Base-by-base conservation (phyloP, 2,797 vertebrate species). In the Valencia hispanica region DNA sequence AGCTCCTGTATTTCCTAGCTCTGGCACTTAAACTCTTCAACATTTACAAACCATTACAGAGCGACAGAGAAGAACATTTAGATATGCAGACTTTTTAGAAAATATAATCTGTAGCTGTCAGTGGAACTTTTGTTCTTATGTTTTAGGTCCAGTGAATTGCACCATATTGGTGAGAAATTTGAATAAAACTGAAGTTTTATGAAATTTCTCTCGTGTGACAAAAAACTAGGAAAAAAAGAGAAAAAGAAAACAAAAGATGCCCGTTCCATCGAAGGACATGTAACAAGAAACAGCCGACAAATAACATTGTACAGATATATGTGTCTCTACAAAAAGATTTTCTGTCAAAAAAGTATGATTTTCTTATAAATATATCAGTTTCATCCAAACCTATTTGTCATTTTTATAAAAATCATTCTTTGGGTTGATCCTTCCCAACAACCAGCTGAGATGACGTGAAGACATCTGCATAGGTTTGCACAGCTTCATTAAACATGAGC, bases 381-480 rank as follows among this genome's bases (percentile, higher is more conserved):
- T 90, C 70, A 79, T 93, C 87, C 92, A 92, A 94, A 95, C 89
- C 86, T 93, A 79, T 87, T 89, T 17, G 20, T 77, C 82, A 10
- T 63, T 57, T 48, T 25, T 79, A 77, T 87, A 91, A 91, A 94
- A 94, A 92, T 91, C 93, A 92, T 86, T 96, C 94, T 96, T 96
- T 96, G 95, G 95, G 92, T 94, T 95, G 89, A 91, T 93, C 88
- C 91, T 91, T 92, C 89, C 93, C 90, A 89, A 91, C 86, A 84
- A 92, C 91, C 93, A 88, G 81, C 88, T 90, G 88, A 93, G 93
- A 93, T 85, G 83, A 92, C 80, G 66, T 91, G 84, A 87, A 88
- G 80, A 94, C 92, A 85, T 91, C 93, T 96, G 95, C 95, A 96
- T 96, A 95, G 95, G 92, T 94, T 92, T 84, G 84, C 92, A 92